phyloP scores from a whole-genome alignment of 2,797 vertebrate species.

The Tadarida brasiliensis region DNA sequence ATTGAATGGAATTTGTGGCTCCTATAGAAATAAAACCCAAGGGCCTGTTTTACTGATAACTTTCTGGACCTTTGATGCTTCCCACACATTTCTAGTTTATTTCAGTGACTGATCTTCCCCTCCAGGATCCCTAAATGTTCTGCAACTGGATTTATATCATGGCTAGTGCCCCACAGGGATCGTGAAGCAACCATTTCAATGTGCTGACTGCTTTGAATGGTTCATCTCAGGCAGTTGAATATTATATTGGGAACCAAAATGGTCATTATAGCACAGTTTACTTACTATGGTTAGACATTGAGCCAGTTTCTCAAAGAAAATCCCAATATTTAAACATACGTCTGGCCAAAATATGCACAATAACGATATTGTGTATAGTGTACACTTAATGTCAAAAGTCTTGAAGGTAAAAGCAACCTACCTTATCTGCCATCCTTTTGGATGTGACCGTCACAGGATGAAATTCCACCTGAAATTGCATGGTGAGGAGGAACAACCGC shows the following conservation, averaged over 20 bases:
- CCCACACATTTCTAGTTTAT: not conserved
- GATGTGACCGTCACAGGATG: not conserved
- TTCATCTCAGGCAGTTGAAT: not conserved
- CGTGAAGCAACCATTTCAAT: too few relatives aligned
- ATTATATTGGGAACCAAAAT: not conserved
- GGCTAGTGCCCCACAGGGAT: not conserved
- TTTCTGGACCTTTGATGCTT: not conserved
- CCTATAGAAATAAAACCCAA: not conserved
- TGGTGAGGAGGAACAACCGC: rapidly evolving
- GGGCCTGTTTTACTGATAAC: too few relatives aligned
- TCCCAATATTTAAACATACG: not conserved
- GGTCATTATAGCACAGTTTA: not conserved
- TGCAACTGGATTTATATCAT: not conserved
- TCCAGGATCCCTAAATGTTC: not conserved
- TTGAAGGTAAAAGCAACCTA: not conserved
- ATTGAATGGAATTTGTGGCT: not conserved
- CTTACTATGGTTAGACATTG: not conserved
- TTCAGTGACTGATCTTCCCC: not conserved
- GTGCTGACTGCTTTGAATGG: not conserved
- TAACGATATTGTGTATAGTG: rapidly evolving
- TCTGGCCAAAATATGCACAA: not conserved
- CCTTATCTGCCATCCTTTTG: not conserved
- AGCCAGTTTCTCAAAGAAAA: not conserved
- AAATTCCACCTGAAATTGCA: too few relatives aligned
- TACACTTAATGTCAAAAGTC: not conserved